A percentile compares a stretch with the other conserved stretches of the same genome.
Conservation (phyloP, 2,797 vertebrate species). For the Clarias laeviceps region DNA sequence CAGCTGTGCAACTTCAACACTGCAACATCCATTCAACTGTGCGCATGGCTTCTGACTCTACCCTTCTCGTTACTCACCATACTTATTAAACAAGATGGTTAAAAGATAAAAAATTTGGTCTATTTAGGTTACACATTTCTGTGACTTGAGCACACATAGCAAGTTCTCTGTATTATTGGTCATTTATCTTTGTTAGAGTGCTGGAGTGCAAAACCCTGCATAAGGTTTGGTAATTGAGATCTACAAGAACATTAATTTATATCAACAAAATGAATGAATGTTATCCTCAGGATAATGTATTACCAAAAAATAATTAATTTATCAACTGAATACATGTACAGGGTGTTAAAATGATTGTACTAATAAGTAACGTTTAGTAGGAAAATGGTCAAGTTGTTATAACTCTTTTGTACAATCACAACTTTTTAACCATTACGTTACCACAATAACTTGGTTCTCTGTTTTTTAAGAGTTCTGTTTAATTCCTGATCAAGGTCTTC, state of each 20-base stretch:
- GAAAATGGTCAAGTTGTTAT: too few relatives aligned
- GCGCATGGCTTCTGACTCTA: conserved; percentile 53
- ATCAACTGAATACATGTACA: background rate
- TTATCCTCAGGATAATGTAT: background rate
- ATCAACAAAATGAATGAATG: too few relatives aligned
- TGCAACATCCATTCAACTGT: conserved; percentile 48
- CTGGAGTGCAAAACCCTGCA: background rate
- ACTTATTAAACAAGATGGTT: conserved; percentile 21
- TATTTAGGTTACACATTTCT: background rate
- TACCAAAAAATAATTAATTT: background rate
- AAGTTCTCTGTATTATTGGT: background rate
- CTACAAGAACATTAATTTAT: background rate
- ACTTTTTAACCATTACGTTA: background rate
- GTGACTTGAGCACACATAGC: background rate
- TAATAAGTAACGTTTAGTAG: background rate
- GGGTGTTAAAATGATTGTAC: background rate
- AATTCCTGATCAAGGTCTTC: background rate
- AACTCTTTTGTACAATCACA: background rate
- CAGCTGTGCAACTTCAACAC: conserved; percentile 66
- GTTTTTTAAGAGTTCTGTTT: background rate
- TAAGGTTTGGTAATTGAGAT: background rate
- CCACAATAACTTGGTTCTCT: background rate
- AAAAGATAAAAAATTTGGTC: background rate
- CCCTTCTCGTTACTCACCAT: conserved; percentile 31
- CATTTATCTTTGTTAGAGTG: background rate